phyloP scores from a whole-genome alignment of 2,888 invertebrate species.

The Lasioglossum morio region DNA sequence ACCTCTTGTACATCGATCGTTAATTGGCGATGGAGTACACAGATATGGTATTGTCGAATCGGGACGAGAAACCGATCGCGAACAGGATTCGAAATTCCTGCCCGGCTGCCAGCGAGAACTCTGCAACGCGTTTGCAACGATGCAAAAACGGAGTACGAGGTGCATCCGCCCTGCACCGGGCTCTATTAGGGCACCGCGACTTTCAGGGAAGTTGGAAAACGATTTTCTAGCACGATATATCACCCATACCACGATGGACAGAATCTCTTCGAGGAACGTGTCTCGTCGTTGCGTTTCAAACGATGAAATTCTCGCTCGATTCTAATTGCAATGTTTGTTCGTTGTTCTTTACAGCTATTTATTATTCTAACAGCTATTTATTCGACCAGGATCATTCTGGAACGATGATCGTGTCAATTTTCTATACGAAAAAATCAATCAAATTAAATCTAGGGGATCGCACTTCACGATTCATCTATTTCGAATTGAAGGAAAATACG shows the following conservation, averaged over 20 bases:
- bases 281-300: not conserved
- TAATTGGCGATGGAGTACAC: not conserved
- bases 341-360: too few species aligned
- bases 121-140: not conserved
- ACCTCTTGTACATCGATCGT: slow-evolving; percentile 18
- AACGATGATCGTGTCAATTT: too few species aligned
- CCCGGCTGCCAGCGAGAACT: not conserved
- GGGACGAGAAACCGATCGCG: slow-evolving; percentile 13
- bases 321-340: not conserved
- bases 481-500: too few species aligned
- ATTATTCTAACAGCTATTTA: too few species aligned
- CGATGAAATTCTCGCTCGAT: not conserved
- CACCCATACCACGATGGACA: not conserved
- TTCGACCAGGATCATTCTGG: too few species aligned
- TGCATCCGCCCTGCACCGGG: not conserved
- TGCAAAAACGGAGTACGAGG: not conserved
- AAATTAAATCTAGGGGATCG: too few species aligned
- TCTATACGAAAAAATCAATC: too few species aligned
- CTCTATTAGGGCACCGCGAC: not conserved
- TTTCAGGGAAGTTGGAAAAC: not conserved
- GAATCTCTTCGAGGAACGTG: not conserved
- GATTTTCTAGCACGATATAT: not conserved
- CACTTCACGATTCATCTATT: too few species aligned
- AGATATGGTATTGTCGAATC: slow-evolving; percentile 3
- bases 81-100: slow-evolving; percentile 9